phyloP scores from a whole-genome alignment of 2,113 vertebrate species.

The Tonatia bakeri region DNA sequence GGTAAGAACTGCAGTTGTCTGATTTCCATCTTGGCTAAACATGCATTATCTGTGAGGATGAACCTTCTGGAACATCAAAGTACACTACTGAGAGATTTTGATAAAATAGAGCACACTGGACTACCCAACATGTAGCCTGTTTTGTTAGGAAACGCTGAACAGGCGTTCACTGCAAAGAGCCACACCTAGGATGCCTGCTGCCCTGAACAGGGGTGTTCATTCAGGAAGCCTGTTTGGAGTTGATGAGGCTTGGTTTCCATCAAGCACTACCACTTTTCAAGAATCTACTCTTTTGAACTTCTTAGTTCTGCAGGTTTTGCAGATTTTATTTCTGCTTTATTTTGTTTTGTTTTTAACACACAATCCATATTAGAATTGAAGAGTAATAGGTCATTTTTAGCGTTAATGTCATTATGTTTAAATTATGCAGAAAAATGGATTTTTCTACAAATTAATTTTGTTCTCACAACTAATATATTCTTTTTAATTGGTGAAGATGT shows the following conservation, averaged over 20 bases:
- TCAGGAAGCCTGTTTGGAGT: neutral
- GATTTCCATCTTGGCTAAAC: neutral
- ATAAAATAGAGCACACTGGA: neutral
- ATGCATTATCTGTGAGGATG: neutral
- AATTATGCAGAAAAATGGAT: neutral
- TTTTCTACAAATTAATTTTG: neutral
- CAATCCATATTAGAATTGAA: neutral
- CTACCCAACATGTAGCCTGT: neutral
- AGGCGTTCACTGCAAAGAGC: neutral
- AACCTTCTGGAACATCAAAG: neutral
- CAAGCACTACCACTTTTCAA: neutral
- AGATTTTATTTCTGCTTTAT: neutral
- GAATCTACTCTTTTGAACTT: neutral
- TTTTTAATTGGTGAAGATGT: neutral
- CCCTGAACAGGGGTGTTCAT: neutral
- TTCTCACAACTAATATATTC: neutral
- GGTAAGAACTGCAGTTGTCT: neutral
- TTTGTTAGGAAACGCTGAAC: neutral
- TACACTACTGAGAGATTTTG: neutral
- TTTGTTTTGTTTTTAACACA: neutral
- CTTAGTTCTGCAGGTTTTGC: neutral
- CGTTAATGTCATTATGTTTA: neutral
- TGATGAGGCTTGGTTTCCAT: slow-evolving; percentile 14
- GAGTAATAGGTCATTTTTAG: neutral
- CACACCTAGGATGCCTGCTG: neutral